Base-by-base conservation (phyloP, 30 jellyfish, hydroid and myxozoan genomes). In the Rhopilema esculentum region DNA sequence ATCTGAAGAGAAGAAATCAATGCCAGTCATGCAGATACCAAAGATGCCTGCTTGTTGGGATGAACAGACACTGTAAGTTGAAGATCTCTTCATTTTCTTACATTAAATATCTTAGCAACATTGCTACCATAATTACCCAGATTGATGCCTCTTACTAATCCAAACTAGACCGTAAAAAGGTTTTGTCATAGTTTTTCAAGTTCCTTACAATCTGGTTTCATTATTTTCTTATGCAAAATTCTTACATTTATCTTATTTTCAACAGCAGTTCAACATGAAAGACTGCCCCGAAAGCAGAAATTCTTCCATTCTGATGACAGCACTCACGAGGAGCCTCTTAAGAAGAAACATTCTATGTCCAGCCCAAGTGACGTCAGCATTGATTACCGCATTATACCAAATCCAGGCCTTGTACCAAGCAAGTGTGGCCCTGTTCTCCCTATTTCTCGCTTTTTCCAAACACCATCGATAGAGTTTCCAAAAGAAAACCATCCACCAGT, bases 181-280 rank as follows among this genome's bases (percentile, higher is more conserved):
- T n/a, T n/a, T n/a, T n/a, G n/a, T n/a, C n/a, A n/a, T n/a, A n/a
- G n/a, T n/a, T n/a, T n/a, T n/a, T n/a, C n/a, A n/a, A n/a, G n/a
- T n/a, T n/a, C n/a, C n/a, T n/a, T n/a, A n/a, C n/a, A n/a, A n/a
- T n/a, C n/a, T n/a, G n/a, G n/a, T n/a, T n/a, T n/a, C n/a, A n/a
- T n/a, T n/a, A n/a, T n/a, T n/a, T n/a, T n/a, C n/a, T n/a, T n/a
- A n/a, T n/a, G n/a, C n/a, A n/a, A n/a, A n/a, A n/a, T n/a, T n/a
- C n/a, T n/a, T n/a, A n/a, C n/a, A n/a, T n/a, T n/a, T n/a, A n/a
- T n/a, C 16, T 49, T 57, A 24, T 48, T 69, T 32, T 53, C 72
- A 65, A 1, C 83, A 94, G 99, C 99, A 1, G 99, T 94, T 8
- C 99, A 94, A 50, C 99, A 94, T 79, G 99, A 94, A 72, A 64